Evolutionary conservation across 2,888 invertebrate genomes (phyloP), one percentile per base, ranked within the genome.

Genomic region (Torymus texanus): DNA sequence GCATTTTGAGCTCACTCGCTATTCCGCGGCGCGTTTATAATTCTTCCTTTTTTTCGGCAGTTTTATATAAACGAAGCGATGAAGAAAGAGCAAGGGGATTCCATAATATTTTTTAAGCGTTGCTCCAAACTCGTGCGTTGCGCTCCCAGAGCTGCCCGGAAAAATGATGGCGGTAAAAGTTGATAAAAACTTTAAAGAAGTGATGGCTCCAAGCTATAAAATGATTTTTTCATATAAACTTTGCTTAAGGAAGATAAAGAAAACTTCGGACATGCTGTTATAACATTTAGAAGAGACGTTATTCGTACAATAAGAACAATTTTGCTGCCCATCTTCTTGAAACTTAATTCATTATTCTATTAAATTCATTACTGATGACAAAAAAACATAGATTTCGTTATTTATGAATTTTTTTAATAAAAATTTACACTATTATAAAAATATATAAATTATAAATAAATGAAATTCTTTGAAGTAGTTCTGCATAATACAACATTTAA

Each of bases 101-200:
- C 29, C n/a, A 29, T 10, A 51, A 51, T 24, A 71, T 59, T 59
- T 66, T 75, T 78, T 71, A 29, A 51, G 29, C 61, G 58, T 55
- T 61, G 5, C 16, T 18, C 50, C 51, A 16, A 62, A 76, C 70
- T 41, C 41, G 41, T 8, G 41, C 41, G 41, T 8, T 41, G 8
- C 41, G 41, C 41, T 8, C 41, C 41, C 41, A 41, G 41, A 41
- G 1, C 10, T 41, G 41, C 8, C 5, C 5, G 41, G 41, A 41
- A 41, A 70, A 56, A 24, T 41, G 50, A 67, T 16, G 14, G 41
- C 18, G 14, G 61, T 24, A 18, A 67, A 67, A 53, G 55, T 75
- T 24, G 67, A 68, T 68, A 68, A 61, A 62, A 73, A 75, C 24
- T 59, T 75, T 59, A 21, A n/a, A 24, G 12, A 66, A 67, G 14